Base-by-base conservation (phyloP, 1,140 invertebrate species). In the Ctenoplectra terminalis region DNA sequence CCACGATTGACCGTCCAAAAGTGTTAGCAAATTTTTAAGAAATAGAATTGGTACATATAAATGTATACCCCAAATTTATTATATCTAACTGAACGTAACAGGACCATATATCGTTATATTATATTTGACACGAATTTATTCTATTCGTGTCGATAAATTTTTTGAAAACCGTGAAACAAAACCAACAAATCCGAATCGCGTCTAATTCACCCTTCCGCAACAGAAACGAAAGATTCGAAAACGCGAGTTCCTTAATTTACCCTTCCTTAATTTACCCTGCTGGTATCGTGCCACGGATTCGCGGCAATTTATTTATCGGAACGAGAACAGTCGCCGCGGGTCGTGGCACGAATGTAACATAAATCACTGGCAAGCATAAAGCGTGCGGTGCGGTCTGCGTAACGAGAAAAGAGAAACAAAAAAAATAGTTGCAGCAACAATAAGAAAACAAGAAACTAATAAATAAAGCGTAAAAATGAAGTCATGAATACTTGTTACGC, bases 271-370 rank as follows among this genome's bases (percentile, higher is more conserved):
- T 77, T 77, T 58, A 70, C 29, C 40, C 52, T 43, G 9, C 4
- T 9, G 31, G 40, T 58, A 34, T 23, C 64, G 64, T 26, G 64
- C 20, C 40, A 31, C 29, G 40, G 54, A 69, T 66, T 48, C 75
- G 52, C 40, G 29, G 63, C 74, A 67, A 76, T 77, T 77, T 78
- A 78, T 78, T 78, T 78, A 78, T 78, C 64, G 40, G n/a, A 43
- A 67, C 61, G 43, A 48, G 40, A 78, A 60, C 40, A 46, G 52
- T 50, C 31, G 75, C 20, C 48, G 29, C 66, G 43, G 29, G 37
- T 26, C 13, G 75, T 58, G n/a, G 43, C 40, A 48, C 64, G 75
- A 43, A 37, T 43, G 54, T n/a, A 78, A 78, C 75, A 50, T 78
- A 56, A 78, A 70, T 78, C 75, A 69, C 64, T 37, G 43, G 15